Evolutionary conservation across 2,888 invertebrate genomes (phyloP).

Genomic region (Harpagoxenus sublaevis): DNA sequence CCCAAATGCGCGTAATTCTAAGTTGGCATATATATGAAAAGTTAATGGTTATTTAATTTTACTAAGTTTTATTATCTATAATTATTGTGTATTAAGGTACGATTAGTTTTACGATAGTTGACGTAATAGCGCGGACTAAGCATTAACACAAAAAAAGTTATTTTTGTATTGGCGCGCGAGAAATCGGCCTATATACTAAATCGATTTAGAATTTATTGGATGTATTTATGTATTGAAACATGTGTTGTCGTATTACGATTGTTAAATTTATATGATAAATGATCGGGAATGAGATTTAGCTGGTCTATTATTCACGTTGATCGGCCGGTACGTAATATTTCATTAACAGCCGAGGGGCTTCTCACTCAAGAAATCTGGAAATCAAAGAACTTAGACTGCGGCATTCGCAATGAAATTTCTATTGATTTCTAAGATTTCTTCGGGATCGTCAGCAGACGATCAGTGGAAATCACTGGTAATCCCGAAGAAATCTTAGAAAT

Average conservation of each 20-base stretch:
- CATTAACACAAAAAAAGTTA: slow-evolving; percentile 4
- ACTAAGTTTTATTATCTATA: neutral
- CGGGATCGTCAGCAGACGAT: too few species aligned
- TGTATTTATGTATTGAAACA: neutral
- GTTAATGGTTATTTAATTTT: neutral
- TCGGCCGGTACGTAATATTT: neutral
- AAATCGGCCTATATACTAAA: slow-evolving; percentile 9
- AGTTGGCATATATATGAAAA: neutral
- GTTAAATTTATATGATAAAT: neutral
- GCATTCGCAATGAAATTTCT: too few species aligned
- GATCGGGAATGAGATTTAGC: neutral
- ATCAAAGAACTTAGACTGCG: too few species aligned
- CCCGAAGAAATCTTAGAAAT: too few species aligned
- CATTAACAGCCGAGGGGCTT: too few species aligned
- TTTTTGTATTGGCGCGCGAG: neutral
- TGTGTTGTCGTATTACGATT: neutral
- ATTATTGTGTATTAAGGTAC: neutral
- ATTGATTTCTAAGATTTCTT: too few species aligned
- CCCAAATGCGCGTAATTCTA: neutral
- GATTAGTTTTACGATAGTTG: neutral
- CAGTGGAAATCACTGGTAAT: too few species aligned
- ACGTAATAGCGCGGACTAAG: neutral
- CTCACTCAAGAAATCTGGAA: too few species aligned
- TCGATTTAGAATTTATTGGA: slow-evolving; percentile 14
- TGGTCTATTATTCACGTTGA: neutral